These are phyloP conservation scores for Caenorhabditis sp. DNA, from an alignment of 2,888 invertebrate species.

Conservation along the genomic window DNA sequence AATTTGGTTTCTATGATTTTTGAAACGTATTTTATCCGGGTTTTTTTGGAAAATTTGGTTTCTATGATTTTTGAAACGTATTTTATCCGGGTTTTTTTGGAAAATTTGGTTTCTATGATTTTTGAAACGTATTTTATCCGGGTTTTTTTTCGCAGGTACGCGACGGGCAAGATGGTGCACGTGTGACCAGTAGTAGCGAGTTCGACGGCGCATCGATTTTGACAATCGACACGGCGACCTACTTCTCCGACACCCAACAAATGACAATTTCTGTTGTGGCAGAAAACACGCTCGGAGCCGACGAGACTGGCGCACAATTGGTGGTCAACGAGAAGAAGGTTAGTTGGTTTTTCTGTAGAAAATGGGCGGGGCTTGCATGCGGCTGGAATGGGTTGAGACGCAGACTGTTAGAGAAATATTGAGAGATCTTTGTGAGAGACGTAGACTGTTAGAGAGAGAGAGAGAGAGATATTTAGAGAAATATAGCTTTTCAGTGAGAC, in stretches of 20 bases:
- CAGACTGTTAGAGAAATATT: not conserved
- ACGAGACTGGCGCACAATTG: conserved; percentile 60
- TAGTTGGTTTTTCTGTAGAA: not conserved
- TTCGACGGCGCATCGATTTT: conserved; percentile 57
- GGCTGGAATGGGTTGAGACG: not conserved
- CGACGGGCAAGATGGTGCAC: conserved; percentile 59
- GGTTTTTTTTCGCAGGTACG: conserved; percentile 46
- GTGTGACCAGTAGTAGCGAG: conserved; percentile 37
- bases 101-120: too few relatives aligned
- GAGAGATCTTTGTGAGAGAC: not conserved
- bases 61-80: too few relatives aligned
- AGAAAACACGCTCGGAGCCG: conserved; percentile 61
- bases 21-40: too few relatives aligned
- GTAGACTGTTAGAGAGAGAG: too few relatives aligned
- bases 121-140: too few relatives aligned
- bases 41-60: too few relatives aligned
- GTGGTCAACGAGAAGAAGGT: conserved; percentile 51
- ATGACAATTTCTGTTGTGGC: conserved; percentile 60
- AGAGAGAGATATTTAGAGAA: too few relatives aligned
- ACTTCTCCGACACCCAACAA: conserved; percentile 35
- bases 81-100: too few relatives aligned
- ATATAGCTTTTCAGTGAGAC: too few relatives aligned
- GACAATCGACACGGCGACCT: conserved; percentile 53
- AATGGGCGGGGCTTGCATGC: too few relatives aligned
- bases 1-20: too few relatives aligned